phyloP scores from a whole-genome alignment of 2,113 vertebrate genomes.

The Channa argus region DNA sequence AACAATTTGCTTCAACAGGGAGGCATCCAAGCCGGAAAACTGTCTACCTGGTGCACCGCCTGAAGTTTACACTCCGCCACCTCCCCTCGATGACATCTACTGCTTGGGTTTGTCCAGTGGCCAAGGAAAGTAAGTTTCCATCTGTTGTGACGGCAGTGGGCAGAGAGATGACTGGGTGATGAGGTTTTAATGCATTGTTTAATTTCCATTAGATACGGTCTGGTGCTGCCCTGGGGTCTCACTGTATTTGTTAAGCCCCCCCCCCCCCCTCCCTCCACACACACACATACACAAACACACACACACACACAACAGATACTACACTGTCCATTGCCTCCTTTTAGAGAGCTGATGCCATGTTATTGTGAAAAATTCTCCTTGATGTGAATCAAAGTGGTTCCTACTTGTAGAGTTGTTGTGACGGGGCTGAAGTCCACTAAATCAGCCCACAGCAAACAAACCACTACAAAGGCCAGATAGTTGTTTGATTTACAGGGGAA shows the following conservation, averaged over 20 bases:
- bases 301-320: conserved; percentile 9
- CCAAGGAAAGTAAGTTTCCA: conserved; percentile 45
- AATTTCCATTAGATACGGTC: conserved; percentile 67
- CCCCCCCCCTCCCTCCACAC: conserved; percentile 22
- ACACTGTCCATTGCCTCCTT: background rate
- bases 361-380: conserved; percentile 6
- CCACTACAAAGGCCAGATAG: background rate
- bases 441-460: conserved; percentile 13
- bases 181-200: conserved; percentile 62
- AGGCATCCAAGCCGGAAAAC: background rate
- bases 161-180: conserved; percentile 45
- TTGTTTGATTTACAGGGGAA: background rate
- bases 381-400: conserved; percentile 22
- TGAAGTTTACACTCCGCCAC: background rate
- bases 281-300: conserved; percentile 9
- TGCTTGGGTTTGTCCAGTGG: conserved; percentile 13
- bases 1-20: background rate
- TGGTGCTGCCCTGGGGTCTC: conserved; percentile 52
- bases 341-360: conserved; percentile 13
- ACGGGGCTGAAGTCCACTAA: conserved; percentile 13
- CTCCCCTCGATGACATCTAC: background rate
- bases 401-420: conserved; percentile 25
- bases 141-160: conserved; percentile 40
- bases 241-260: conserved; percentile 44
- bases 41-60: background rate